Percentiles rank a stretch among this genome's conserved stretches.
Evolutionary conservation across 2,797 vertebrate genomes (phyloP).

Genomic region (Limosa lapponica): DNA sequence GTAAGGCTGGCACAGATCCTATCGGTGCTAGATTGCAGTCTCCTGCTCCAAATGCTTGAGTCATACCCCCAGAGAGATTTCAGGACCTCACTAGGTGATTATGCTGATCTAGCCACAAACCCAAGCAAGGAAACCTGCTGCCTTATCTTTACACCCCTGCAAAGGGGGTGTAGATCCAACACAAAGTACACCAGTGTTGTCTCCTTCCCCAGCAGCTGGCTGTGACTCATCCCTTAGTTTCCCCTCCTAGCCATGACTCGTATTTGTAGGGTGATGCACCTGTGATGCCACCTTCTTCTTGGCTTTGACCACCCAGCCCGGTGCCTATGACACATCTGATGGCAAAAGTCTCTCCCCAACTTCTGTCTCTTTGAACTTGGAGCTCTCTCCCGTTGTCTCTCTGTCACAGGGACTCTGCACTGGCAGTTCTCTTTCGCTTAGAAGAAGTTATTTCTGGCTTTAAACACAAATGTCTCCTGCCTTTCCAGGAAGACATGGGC

Average conservation of each 20-base stretch:
- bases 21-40: background rate
- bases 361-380: background rate
- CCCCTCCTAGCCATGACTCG: background rate
- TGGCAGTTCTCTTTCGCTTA: background rate
- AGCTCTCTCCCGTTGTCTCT: fast-evolving
- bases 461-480: background rate
- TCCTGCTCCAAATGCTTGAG: background rate
- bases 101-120: background rate
- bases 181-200: background rate
- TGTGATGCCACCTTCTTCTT: background rate
- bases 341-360: background rate
- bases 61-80: background rate
- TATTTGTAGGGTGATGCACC: background rate
- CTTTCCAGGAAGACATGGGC: background rate
- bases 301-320: background rate
- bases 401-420: background rate
- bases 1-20: background rate
- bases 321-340: fast-evolving
- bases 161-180: background rate
- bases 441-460: background rate
- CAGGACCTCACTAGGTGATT: background rate
- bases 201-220: background rate
- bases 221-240: background rate
- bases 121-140: background rate
- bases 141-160: too few species aligned